Evolutionary conservation across 92 coral and sea anemone genomes (phyloP), one percentile per base, ranked within the genome.

Genomic region (Zoanthus sansibaricus): DNA sequence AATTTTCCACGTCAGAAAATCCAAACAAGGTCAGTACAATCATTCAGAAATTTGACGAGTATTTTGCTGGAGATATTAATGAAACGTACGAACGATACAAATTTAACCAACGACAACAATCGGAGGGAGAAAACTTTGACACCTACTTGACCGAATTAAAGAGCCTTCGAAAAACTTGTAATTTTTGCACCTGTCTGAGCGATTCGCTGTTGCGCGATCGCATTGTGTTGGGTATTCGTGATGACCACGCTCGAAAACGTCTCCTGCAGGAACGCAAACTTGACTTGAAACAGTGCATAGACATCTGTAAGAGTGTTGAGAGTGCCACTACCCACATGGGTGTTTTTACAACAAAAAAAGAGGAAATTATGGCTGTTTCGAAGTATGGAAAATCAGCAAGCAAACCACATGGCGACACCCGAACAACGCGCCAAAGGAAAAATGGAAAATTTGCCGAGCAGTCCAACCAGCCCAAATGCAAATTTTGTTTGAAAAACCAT

Each of bases 171-270:
- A 84, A 79, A 71, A 71, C 49, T 3, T 79, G 90, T 30, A 82
- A 73, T 37, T 88, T 88, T 78, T 88, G 91, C 49, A 18, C 37
- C 7, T 82, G 91, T 52, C 56, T 82, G 87, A 82, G 91, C 67
- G 83, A 82, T 56, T 88, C 91, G 32, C 78, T 82, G 0, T 58
- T 83, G 12, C 87, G 72, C 30, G 91, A 83, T 30, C 83, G 64
- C 8, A 88, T 88, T 2, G 91, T 69, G 61, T 61, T 82, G 3
- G 88, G 87, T 44, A 76, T 88, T 9, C 1, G 46, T 3, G 79
- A 51, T 51, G 83, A 76, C 17, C 82, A 82, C 14, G 84, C 84
- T 51, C 77, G 78, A 4, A 83, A 88, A 83, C 78, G 62, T 44
- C 37, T 88, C 51, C 72, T 83, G 62, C 84, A 75, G 16, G 79